phyloP scores from a whole-genome alignment of 2,797 vertebrate species.

The Dermochelys coriacea region DNA sequence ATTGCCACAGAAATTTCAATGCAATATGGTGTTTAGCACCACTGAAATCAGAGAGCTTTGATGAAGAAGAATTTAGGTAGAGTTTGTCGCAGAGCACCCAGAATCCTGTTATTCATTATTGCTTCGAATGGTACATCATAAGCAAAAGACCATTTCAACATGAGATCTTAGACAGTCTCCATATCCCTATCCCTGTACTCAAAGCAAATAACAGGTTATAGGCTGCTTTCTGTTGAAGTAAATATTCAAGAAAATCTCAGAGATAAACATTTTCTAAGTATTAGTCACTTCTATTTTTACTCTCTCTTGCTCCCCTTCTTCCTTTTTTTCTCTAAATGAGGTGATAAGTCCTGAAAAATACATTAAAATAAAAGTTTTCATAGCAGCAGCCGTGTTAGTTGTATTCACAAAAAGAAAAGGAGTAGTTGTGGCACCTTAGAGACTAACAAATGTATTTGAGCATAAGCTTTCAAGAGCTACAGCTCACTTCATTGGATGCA shows the following conservation, averaged over 20 bases:
- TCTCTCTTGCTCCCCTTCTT: accelerated
- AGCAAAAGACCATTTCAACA: not conserved
- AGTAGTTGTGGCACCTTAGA: no score
- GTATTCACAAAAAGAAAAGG: no score
- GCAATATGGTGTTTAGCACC: not conserved
- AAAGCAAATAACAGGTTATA: not conserved
- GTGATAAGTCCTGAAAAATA: not conserved
- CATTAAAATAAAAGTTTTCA: accelerated
- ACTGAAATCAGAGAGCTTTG: not conserved
- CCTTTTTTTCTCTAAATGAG: not conserved
- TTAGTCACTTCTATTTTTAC: not conserved
- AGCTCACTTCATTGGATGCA: no score
- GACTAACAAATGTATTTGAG: no score
- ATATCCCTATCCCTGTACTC: not conserved
- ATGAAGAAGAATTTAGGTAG: not conserved
- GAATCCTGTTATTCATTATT: not conserved
- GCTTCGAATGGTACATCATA: not conserved
- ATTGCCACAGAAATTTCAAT: not conserved
- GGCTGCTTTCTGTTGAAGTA: accelerated
- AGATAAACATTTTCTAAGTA: not conserved
- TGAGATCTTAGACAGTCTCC: not conserved
- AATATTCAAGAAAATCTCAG: not conserved
- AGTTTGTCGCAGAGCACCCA: not conserved
- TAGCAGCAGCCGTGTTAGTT: no score
- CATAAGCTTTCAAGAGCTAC: no score